Evolutionary conservation across 2,888 invertebrate genomes (phyloP), one percentile per base, ranked within the genome.

Genomic region (Spialia ferax): DNA sequence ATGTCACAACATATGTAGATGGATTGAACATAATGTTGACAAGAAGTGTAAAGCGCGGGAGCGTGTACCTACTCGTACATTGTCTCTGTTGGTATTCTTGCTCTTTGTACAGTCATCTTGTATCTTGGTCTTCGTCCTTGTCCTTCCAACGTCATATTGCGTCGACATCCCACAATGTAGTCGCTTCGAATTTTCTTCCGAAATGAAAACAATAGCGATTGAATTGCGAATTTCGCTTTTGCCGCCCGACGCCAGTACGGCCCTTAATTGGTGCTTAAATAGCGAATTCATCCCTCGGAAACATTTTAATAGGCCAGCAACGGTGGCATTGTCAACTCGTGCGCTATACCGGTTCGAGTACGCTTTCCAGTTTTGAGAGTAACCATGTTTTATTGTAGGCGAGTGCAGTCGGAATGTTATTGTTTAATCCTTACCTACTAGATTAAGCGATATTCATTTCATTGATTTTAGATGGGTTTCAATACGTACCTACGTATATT

Each of bases 151-250:
- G 70, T 66, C 38, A 38, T 5, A 5, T 66, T 75, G 74, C 75
- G 52, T 7, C 52, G 52, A 32, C 42, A 42, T 26, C 75, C 83
- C 82, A 87, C 87, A 88, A 87, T 89, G 82, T 81, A 84, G 74
- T 76, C 80, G 79, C 81, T 79, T 81, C 82, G 83, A 88, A 84
- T 89, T 88, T 88, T 87, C 87, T 88, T 84, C 81, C 77, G 77
- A 87, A 84, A 81, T 81, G 81, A 82, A 86, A 87, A 86, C 90
- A 90, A 90, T 91, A 88, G 86, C 88, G 83, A 89, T 87, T 84
- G 88, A 87, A 84, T 87, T 82, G 86, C 79, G 79, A 87, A 84
- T 85, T 83, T 79, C 80, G 84, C 81, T 85, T 82, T 79, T 79
- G 85, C 83, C 85, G 85, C 86, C 87, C 83, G 88, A 86, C 85